These are phyloP conservation scores for Synodontis membranacea DNA, from an alignment of 2,113 vertebrate genomes.

Conservation along the genomic window DNA sequence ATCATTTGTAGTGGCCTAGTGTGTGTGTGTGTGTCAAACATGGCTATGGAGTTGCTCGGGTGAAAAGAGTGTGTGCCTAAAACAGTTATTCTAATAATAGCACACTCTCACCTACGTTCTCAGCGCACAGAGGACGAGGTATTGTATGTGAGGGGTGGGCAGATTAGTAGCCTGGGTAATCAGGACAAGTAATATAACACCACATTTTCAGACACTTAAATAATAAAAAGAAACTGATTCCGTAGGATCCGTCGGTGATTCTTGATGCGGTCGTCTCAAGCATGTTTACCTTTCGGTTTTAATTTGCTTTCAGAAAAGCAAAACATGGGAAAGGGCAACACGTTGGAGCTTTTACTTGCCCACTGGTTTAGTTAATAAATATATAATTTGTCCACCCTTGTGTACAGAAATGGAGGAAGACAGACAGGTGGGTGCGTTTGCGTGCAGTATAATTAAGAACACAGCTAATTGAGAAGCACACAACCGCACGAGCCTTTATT, in stretches of 20 bases:
- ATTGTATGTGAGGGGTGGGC: neutral
- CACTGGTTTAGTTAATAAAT: neutral
- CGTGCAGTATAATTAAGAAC: conserved; percentile 29
- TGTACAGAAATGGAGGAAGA: neutral
- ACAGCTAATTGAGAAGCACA: conserved; percentile 45
- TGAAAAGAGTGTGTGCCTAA: neutral
- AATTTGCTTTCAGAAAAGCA: neutral
- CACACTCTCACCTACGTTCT: neutral
- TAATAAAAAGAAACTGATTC: too few relatives aligned
- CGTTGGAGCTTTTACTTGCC: neutral
- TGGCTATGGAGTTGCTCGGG: neutral
- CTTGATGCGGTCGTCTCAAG: neutral
- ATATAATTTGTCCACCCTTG: neutral
- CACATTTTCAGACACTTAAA: neutral
- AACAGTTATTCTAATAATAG: conserved; percentile 3
- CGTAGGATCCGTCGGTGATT: too few relatives aligned
- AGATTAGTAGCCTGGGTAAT: neutral
- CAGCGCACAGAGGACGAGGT: neutral
- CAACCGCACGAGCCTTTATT: conserved; percentile 21
- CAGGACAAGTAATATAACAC: neutral
- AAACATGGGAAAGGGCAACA: neutral
- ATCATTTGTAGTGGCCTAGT: neutral
- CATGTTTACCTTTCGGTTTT: neutral
- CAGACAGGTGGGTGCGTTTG: conserved; percentile 22
- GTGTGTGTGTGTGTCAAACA: neutral